Evolutionary conservation across 2,797 vertebrate genomes (phyloP).

Genomic region (Dendrocincla fuliginosa): DNA sequence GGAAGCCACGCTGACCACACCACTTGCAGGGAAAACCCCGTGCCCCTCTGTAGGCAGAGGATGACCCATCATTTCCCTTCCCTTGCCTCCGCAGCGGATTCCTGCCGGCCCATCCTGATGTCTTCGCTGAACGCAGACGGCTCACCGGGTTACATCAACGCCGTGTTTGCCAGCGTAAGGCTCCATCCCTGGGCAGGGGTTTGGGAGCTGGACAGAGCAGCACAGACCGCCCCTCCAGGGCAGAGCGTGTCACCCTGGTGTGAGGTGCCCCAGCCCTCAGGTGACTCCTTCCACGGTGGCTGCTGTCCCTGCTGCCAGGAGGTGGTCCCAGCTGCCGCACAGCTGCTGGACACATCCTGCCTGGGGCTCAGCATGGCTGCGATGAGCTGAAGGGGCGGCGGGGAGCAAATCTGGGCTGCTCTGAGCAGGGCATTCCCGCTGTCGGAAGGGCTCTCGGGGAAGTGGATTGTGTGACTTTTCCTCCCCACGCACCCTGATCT

Average conservation of each 20-base stretch:
- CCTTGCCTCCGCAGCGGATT: conserved; percentile 17
- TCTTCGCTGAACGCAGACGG: conserved; percentile 10
- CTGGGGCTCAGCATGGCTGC: background rate
- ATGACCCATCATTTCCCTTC: background rate
- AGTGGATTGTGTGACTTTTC: background rate
- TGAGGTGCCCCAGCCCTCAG: background rate
- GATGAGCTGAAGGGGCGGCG: background rate
- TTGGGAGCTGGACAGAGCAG: background rate
- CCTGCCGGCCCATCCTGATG: conserved; percentile 60
- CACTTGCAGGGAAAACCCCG: background rate
- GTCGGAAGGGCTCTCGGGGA: accelerated
- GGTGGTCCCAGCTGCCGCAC: background rate
- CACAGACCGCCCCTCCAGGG: background rate
- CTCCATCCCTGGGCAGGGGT: accelerated
- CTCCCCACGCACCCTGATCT: accelerated
- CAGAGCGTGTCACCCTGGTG: accelerated
- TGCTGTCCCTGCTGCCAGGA: background rate
- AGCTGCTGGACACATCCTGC: background rate
- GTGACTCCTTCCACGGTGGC: background rate
- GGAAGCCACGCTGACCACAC: accelerated
- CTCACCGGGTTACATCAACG: conserved; percentile 64
- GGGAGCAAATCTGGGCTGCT: background rate
- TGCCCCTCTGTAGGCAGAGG: no score
- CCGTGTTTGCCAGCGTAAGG: conserved; percentile 59
- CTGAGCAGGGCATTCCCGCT: accelerated